Conservation (phyloP, 2,113 vertebrate species). For the Arenaria interpres region DNA sequence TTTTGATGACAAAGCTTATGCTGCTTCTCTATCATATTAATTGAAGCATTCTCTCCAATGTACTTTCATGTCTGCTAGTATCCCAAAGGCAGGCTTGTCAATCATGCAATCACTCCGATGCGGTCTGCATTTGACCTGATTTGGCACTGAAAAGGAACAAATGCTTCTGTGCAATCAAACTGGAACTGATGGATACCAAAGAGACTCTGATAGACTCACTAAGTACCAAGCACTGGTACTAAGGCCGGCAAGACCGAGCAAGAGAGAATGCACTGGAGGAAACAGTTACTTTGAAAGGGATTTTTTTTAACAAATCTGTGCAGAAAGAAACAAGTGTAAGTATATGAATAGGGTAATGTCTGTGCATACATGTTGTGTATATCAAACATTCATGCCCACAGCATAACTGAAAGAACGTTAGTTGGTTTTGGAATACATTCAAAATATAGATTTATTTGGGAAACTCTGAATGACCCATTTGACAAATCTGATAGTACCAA, state of each 20-base stretch:
- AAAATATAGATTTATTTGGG: neutral
- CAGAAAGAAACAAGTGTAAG: neutral
- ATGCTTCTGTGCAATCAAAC: slow-evolving; percentile 49
- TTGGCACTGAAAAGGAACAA: slow-evolving; percentile 23
- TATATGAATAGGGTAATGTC: neutral
- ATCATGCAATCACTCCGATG: slow-evolving; percentile 56
- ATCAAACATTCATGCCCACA: neutral
- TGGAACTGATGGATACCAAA: slow-evolving; percentile 14
- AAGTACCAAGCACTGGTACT: neutral
- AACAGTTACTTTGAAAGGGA: neutral
- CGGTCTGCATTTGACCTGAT: slow-evolving; percentile 62
- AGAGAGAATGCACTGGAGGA: neutral
- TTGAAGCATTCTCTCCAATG: slow-evolving; percentile 36
- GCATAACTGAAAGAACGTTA: neutral
- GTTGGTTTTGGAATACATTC: neutral
- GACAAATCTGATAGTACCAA: neutral
- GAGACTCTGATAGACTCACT: slow-evolving; percentile 36
- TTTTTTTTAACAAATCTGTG: neutral
- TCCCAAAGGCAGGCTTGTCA: slow-evolving; percentile 64
- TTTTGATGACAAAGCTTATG: slow-evolving; percentile 5
- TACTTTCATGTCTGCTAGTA: slow-evolving; percentile 37
- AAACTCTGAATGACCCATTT: neutral
- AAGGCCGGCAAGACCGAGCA: neutral
- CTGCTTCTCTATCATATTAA: slow-evolving; percentile 53
- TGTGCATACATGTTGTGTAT: neutral